phyloP scores from a whole-genome alignment of 2,797 vertebrate species.

The Danio choprae region DNA sequence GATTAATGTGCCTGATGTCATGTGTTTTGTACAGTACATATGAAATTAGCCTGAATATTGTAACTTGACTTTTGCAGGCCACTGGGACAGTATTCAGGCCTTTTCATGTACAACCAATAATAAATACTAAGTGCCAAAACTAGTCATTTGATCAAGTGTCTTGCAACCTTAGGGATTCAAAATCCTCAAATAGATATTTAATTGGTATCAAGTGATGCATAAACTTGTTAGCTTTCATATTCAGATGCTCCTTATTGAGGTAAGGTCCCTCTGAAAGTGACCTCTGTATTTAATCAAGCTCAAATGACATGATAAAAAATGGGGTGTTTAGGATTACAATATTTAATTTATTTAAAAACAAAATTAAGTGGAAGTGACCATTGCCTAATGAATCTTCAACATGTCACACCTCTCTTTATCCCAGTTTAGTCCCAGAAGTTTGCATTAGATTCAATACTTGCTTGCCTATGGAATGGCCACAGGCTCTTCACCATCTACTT shows the following conservation, averaged over 20 bases:
- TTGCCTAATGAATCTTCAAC: not conserved
- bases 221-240: not conserved
- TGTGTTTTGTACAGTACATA: conserved; percentile 30
- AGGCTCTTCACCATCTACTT: no score
- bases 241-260: not conserved
- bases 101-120: not conserved
- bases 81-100: conserved; percentile 11
- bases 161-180: not conserved
- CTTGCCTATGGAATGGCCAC: no score
- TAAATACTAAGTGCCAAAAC: not conserved
- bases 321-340: not conserved
- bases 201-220: not conserved
- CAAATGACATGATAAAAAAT: not conserved
- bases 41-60: conserved; percentile 26
- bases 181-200: not conserved
- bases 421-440: no score
- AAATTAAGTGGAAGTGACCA: not conserved
- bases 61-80: conserved; percentile 4
- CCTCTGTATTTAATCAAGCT: not conserved
- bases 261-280: conserved; percentile 3
- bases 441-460: no score
- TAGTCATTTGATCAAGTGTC: not conserved
- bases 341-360: no score
- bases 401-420: no score
- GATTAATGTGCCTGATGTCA: conserved; percentile 25